These are phyloP conservation scores for Elmis aenea DNA, from an alignment of 2,888 invertebrate species.

Conservation along the genomic window DNA sequence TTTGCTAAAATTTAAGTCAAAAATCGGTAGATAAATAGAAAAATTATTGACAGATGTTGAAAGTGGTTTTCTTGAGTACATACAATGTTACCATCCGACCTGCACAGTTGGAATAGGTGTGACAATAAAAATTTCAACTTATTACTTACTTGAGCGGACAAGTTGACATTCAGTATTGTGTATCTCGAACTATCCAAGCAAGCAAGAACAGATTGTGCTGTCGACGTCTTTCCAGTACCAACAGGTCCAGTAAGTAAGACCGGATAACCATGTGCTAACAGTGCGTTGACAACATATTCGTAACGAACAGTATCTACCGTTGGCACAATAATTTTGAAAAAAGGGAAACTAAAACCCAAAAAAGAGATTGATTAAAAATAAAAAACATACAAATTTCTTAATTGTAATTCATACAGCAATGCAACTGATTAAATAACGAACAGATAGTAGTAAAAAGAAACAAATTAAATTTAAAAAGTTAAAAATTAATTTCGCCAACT, in stretches of 20 bases:
- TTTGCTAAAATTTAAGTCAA: too few relatives aligned
- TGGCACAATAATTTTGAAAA: constrained; percentile 80
- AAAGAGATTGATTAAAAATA: too few relatives aligned
- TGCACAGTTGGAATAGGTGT: not conserved
- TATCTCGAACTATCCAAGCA: constrained; percentile 55
- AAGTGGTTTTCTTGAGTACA: not conserved
- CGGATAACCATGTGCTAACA: constrained; percentile 62
- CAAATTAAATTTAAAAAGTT: too few relatives aligned
- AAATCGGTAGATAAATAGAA: too few relatives aligned
- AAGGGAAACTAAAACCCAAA: constrained; percentile 62
- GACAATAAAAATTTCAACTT: not conserved
- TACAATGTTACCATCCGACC: too few relatives aligned
- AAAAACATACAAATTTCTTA: too few relatives aligned
- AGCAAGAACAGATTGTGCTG: constrained; percentile 63
- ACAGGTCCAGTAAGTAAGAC: constrained; percentile 77
- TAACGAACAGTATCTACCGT: constrained; percentile 86
- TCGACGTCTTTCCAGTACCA: constrained; percentile 84
- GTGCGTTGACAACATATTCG: constrained; percentile 63
- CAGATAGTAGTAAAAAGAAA: too few relatives aligned
- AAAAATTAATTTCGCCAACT: too few relatives aligned
- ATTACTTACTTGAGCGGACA: constrained; percentile 68
- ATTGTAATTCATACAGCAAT: too few relatives aligned
- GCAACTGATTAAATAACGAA: too few relatives aligned
- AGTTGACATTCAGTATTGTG: constrained; percentile 70
- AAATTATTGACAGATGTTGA: not conserved